These are phyloP conservation scores for Notodonta ziczac DNA, from an alignment of 2,888 invertebrate species.

Conservation along the genomic window DNA sequence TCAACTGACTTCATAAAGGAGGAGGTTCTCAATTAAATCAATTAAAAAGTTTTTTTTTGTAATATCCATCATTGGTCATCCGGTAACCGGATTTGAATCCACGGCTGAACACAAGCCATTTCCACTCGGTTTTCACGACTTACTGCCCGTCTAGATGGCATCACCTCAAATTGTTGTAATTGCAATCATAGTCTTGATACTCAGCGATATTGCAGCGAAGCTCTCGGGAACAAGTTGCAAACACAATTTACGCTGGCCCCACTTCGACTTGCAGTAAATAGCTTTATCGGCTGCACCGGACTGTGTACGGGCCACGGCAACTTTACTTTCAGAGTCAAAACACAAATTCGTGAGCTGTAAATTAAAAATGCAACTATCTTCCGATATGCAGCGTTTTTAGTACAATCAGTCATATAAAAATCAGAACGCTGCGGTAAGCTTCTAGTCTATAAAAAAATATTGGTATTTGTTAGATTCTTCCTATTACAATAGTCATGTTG, in stretches of 20 bases:
- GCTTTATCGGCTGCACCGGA: conserved; percentile 64
- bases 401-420: no score
- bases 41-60: no score
- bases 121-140: no score
- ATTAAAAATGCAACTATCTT: no score
- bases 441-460: no score
- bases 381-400: no score
- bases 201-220: conserved; percentile 54
- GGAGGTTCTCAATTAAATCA: no score
- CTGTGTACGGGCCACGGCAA: conserved; percentile 34
- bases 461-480: background rate
- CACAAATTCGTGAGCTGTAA: background rate
- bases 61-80: no score
- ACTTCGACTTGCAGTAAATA: conserved; percentile 70
- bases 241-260: conserved; percentile 70
- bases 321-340: conserved; percentile 6
- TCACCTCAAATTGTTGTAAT: conserved; percentile 36
- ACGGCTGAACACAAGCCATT: no score
- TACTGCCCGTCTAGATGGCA: conserved; percentile 10
- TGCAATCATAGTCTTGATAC: conserved; percentile 35
- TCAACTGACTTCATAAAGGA: no score
- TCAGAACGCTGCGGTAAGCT: no score
- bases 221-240: conserved; percentile 64
- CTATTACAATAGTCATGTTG: conserved; percentile 2
- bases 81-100: no score